Base-by-base conservation (phyloP, 2,888 invertebrate species). In the Bellardia pandia region DNA sequence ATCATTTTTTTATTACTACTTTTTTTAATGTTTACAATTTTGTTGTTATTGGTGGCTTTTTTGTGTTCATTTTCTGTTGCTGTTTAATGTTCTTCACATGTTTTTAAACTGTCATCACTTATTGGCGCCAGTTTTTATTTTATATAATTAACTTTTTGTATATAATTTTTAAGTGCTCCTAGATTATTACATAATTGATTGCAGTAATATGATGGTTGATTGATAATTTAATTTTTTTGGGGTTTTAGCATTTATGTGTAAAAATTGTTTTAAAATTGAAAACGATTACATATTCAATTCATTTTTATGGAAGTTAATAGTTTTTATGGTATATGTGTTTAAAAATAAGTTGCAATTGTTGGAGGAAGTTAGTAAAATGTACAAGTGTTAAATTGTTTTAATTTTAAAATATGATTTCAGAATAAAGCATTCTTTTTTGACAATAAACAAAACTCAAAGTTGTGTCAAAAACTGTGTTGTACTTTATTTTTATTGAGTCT, bases 91-190 rank as follows among this genome's bases (percentile, higher is more conserved):
- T 42, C 16, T 76, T 62, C 58, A 76, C 37, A 53, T 85, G 64
- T 40, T 62, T 56, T 62, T 45, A 6, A 58, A 66, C 64, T 86
- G 81, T 72, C 69, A 72, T n/a, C 60, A 64, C 42, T 76, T 64
- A 37, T 68, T 80, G 86, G 83, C 86, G 86, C 86, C 86, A 75
- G 40, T 51, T 51, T 69, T 68, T 69, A 58, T 75, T 74, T 86
- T 82, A 71, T 69, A n/a, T 58, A 69, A 78, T 78, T 60, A 69
- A 60, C 14, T 79, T 60, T 56, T 60, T 71, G 9, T 9, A 0
- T 60, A 33, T 11, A 62, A 64, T 51, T 68, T 42, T 75, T 75
- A 81, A 82, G 79, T 78, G 66, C 72, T 74, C 53, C 78, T 51
- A 74, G 79, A 79, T 82, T 77, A 75, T 45, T 33, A 64, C 62